Percentiles rank a stretch among this genome's conserved stretches.
phyloP scores from a whole-genome alignment of 2,888 invertebrate genomes.

The Hetaerina titia region DNA sequence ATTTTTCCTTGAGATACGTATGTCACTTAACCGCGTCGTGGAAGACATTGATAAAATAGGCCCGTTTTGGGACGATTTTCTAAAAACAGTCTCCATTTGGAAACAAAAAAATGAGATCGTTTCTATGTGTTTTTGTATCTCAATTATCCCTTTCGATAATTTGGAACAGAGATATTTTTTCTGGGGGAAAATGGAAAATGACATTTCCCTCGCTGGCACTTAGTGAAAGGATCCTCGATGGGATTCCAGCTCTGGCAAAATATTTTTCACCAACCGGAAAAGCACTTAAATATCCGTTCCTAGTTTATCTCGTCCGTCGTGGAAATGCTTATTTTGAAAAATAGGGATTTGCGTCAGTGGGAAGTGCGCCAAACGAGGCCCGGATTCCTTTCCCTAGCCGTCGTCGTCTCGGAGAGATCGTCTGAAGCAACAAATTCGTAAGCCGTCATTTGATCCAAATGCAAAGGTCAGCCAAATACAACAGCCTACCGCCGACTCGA shows the following conservation, averaged over 20 bases:
- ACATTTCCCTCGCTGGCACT: background rate
- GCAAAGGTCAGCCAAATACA: background rate
- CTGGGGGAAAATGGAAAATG: background rate
- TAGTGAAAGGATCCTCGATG: background rate
- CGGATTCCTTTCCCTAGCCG: background rate
- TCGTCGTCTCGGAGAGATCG: background rate
- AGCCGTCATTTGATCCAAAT: background rate
- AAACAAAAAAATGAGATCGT: background rate
- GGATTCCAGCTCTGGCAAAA: background rate
- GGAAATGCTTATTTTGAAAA: conserved; percentile 15
- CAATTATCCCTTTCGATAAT: background rate
- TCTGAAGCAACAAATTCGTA: background rate
- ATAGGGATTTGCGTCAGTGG: background rate
- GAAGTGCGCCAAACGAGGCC: background rate
- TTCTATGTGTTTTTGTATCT: background rate
- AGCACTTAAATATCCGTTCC: background rate
- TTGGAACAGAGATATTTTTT: background rate
- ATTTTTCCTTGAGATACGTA: background rate
- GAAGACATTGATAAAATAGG: background rate
- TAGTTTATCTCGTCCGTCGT: background rate
- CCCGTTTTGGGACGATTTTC: background rate
- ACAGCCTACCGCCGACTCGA: background rate
- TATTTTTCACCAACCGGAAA: background rate
- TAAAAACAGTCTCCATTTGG: background rate
- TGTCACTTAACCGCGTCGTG: background rate